phyloP scores from a whole-genome alignment of 2,888 invertebrate species.

The Neuroscelio doddi region DNA sequence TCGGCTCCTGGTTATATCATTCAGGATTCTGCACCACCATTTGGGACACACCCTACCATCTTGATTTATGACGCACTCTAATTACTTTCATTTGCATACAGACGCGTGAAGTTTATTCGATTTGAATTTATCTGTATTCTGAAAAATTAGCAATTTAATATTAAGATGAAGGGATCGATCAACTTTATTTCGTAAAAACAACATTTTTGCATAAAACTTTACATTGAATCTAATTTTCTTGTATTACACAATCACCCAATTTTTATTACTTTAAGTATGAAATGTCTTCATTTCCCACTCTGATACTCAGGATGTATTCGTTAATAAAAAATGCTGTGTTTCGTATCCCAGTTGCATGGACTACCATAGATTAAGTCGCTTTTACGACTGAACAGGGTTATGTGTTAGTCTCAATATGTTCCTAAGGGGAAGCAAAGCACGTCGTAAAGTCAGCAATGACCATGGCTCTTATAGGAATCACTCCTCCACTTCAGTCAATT shows the following conservation, averaged over 20 bases:
- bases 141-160: no score
- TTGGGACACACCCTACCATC: conserved; percentile 46
- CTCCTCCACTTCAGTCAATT: not conserved
- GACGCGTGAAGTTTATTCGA: no score
- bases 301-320: not conserved
- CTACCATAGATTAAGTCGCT: conserved; percentile 7
- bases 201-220: no score
- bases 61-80: conserved; percentile 69
- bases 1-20: conserved; percentile 48
- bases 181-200: no score
- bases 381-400: conserved; percentile 6
- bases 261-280: not conserved
- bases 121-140: no score
- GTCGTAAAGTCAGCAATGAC: conserved; percentile 10
- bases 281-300: not conserved
- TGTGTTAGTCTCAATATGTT: conserved; percentile 2
- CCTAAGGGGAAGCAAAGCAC: conserved; percentile 1
- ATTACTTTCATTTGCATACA: conserved; percentile 69
- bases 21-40: conserved; percentile 19
- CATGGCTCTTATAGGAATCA: conserved; percentile 2
- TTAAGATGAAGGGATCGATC: no score
- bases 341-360: conserved; percentile 5
- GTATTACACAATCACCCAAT: no score
- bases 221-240: no score
- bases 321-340: not conserved